phyloP scores from a whole-genome alignment of 2,797 vertebrate genomes.

The Ateles fusciceps region DNA sequence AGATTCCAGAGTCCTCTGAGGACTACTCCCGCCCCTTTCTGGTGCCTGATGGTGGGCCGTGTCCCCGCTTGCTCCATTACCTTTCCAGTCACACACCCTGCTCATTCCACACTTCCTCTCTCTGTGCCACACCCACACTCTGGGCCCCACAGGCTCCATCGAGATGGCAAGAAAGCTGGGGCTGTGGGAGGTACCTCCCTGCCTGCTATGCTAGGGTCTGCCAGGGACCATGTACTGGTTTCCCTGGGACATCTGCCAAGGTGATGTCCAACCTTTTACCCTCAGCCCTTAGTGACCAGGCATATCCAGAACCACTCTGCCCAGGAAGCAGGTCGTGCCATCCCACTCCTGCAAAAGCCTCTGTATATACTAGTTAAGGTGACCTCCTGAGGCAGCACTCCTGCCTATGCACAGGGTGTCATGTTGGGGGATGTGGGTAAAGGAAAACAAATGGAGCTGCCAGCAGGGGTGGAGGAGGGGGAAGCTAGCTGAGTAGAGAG shows the following conservation, averaged over 20 bases:
- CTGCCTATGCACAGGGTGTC: background rate
- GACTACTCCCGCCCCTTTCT: background rate
- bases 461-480: background rate
- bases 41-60: background rate
- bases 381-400: background rate
- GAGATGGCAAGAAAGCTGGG: background rate
- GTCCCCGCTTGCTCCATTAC: background rate
- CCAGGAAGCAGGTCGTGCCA: background rate
- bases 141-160: background rate
- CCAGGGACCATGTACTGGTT: background rate
- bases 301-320: background rate
- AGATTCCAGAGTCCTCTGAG: background rate
- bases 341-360: too few relatives aligned
- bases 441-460: background rate
- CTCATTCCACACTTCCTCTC: conserved; percentile 81
- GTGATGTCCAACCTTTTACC: background rate
- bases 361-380: background rate
- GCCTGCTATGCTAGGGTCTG: background rate
- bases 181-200: background rate
- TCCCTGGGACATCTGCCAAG: background rate
- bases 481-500: background rate
- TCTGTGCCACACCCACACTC: conserved; percentile 70
- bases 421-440: background rate
- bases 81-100: background rate
- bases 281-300: background rate